Conservation (phyloP, 1,140 invertebrate species). For the Drosophila chauvacae region DNA sequence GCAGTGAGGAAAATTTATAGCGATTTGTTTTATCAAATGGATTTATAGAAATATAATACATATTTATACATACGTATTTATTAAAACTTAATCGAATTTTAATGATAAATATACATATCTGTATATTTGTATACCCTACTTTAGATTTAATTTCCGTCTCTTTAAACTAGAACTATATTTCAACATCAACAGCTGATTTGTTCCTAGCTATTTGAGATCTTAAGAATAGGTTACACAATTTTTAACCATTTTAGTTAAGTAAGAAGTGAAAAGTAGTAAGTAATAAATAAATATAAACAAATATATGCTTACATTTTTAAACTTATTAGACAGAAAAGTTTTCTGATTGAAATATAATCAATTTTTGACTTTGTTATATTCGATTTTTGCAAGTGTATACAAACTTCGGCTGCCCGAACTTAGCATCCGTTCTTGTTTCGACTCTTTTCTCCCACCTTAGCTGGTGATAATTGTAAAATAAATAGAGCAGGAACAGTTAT, state of each 20-base stretch:
- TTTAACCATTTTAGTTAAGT: neutral
- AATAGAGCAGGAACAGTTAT: neutral
- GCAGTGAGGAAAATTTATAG: neutral
- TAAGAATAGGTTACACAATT: too few species aligned
- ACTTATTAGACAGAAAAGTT: neutral
- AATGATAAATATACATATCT: too few species aligned
- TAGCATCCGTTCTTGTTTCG: neutral
- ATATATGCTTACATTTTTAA: too few species aligned
- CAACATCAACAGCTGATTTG: too few species aligned
- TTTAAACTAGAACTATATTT: too few species aligned
- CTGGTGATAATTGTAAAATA: neutral
- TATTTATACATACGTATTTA: neutral
- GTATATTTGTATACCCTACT: too few species aligned
- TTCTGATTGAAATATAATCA: neutral
- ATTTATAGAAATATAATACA: neutral
- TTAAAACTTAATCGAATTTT: too few species aligned
- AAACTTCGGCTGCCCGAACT: neutral
- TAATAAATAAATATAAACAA: too few species aligned
- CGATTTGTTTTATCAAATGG: neutral
- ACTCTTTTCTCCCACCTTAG: too few species aligned
- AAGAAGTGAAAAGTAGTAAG: too few species aligned
- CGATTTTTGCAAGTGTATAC: neutral
- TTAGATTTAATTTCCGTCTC: too few species aligned
- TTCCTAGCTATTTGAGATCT: too few species aligned
- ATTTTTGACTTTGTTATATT: neutral